These are phyloP conservation scores for Epinotia nisella DNA, from an alignment of 2,888 invertebrate species.

Conservation along the genomic window DNA sequence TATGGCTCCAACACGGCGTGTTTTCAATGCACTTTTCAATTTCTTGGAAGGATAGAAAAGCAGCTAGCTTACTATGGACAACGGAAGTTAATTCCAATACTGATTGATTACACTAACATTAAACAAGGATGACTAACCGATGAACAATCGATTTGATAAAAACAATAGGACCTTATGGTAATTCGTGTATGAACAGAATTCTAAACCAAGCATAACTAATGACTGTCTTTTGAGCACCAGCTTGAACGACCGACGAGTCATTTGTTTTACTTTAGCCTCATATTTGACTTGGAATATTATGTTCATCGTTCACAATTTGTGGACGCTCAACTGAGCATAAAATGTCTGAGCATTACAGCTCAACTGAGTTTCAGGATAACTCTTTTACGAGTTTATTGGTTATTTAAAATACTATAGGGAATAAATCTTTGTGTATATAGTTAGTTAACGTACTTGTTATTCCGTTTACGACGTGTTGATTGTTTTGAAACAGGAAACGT, in stretches of 20 bases:
- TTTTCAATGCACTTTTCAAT: constrained; percentile 21
- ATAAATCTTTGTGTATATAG: constrained; percentile 10
- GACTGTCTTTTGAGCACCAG: constrained; percentile 33
- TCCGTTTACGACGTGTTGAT: constrained; percentile 22
- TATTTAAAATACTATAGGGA: constrained; percentile 8
- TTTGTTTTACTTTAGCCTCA: constrained; percentile 40
- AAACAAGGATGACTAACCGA: constrained; percentile 46
- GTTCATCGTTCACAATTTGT: constrained; percentile 32
- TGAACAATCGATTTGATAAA: constrained; percentile 63
- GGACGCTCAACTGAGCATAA: constrained; percentile 18
- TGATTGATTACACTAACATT: constrained; percentile 42
- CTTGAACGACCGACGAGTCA: constrained; percentile 34
- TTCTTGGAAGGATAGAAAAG: constrained; percentile 34
- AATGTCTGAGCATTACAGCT: constrained; percentile 14
- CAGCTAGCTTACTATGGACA: constrained; percentile 7
- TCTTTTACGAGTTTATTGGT: constrained; percentile 13
- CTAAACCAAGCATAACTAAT: constrained; percentile 50
- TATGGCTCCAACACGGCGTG: constrained; percentile 17
- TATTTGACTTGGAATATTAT: constrained; percentile 40
- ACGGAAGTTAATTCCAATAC: constrained; percentile 35
- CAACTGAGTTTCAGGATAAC: constrained; percentile 7
- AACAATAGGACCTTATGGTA: constrained; percentile 67
- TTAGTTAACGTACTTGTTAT: constrained; percentile 9
- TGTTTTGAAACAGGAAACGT: constrained; percentile 27
- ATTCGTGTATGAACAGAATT: constrained; percentile 60